These are phyloP conservation scores for Isoperla grammatica DNA, from an alignment of 2,888 invertebrate species.

Conservation along the genomic window DNA sequence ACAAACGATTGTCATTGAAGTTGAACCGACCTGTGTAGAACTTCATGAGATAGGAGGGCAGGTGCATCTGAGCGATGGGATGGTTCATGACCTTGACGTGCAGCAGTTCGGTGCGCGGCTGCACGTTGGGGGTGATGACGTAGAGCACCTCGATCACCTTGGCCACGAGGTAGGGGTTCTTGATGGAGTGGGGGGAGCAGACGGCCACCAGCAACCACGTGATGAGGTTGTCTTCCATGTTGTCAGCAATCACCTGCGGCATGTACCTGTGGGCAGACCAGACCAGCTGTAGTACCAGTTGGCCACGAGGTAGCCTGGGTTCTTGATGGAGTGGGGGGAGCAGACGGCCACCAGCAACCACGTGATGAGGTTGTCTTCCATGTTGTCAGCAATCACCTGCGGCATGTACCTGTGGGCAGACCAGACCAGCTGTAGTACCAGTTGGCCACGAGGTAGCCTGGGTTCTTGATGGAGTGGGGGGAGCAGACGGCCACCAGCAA, in stretches of 20 bases:
- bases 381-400: conserved; percentile 64
- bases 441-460: conserved; percentile 96
- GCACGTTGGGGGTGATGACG: conserved; percentile 48
- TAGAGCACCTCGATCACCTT: conserved; percentile 86
- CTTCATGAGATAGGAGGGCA: conserved; percentile 91
- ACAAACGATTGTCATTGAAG: too few species aligned
- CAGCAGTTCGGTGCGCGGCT: conserved; percentile 47
- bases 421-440: too few species aligned
- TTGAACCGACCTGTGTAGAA: conserved; percentile 74
- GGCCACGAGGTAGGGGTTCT: conserved; percentile 95
- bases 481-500: conserved; percentile 85
- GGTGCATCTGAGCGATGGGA: conserved; percentile 69
- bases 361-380: conserved; percentile 77
- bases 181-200: conserved; percentile 84
- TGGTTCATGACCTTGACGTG: conserved; percentile 81
- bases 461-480: conserved; percentile 88
- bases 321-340: conserved; percentile 84
- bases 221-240: conserved; percentile 75
- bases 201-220: conserved; percentile 86
- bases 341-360: conserved; percentile 89
- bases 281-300: too few species aligned
- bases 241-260: conserved; percentile 66
- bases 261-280: conserved; percentile 58
- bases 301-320: conserved; percentile 95
- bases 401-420: conserved; percentile 61